A percentile compares a stretch with the other conserved stretches of the same genome.
phyloP scores from a whole-genome alignment of 2,888 invertebrate genomes.

The Ellobium chinense region DNA sequence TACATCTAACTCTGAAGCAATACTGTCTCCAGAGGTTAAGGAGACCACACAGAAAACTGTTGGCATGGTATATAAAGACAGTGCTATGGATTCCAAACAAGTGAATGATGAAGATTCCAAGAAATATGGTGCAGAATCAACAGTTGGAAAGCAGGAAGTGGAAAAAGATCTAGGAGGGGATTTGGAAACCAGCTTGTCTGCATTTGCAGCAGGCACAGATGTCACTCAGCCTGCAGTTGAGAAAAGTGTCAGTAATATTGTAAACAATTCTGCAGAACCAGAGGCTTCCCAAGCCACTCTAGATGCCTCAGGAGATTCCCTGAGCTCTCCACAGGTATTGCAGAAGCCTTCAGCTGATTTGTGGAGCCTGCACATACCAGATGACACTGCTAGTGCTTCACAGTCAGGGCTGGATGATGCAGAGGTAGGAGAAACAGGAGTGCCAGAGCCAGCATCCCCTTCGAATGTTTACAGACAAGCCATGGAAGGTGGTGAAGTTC shows the following conservation, averaged over 20 bases:
- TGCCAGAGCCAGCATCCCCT: not conserved
- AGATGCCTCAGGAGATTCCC: slow-evolving; percentile 4
- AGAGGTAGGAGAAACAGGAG: not conserved
- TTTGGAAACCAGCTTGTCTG: slow-evolving; percentile 11
- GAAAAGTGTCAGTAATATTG: not conserved
- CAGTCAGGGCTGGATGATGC: not conserved
- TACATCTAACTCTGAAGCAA: no score
- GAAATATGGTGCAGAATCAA: not conserved
- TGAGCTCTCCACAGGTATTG: not conserved
- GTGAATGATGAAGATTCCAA: not conserved
- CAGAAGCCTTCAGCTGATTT: slow-evolving; percentile 15
- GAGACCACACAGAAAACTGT: not conserved
- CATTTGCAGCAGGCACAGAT: slow-evolving; percentile 6
- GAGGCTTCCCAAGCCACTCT: not conserved
- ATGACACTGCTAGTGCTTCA: slow-evolving; percentile 29
- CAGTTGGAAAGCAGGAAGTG: not conserved
- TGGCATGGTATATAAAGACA: not conserved
- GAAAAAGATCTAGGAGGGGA: not conserved
- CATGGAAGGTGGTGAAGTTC: not conserved
- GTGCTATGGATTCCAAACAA: not conserved
- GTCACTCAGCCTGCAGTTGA: not conserved
- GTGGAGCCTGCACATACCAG: slow-evolving; percentile 44
- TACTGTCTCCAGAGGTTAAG: not conserved
- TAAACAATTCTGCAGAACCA: not conserved
- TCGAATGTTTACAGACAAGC: not conserved